Evolutionary conservation across 2,888 invertebrate genomes (phyloP), one percentile per base, ranked within the genome.

Genomic region (Candidula unifasciata): DNA sequence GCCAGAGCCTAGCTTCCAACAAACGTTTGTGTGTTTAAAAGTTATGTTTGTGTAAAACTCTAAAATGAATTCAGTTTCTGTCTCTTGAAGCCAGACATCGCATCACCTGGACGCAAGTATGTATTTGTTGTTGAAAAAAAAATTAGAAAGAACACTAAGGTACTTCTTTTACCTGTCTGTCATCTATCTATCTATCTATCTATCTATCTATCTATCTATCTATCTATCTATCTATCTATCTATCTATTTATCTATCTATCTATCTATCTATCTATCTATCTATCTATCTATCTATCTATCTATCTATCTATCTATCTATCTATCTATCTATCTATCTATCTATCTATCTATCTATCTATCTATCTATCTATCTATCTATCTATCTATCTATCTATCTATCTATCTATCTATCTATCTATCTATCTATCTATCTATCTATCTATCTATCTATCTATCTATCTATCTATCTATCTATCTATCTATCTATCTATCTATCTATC

Each of bases 151-250:
- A n/a, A n/a, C n/a, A n/a, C n/a, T n/a, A n/a, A n/a, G n/a, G n/a
- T n/a, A n/a, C n/a, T n/a, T n/a, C n/a, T 44, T 10, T 10, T 44
- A 44, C 44, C 44, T 60, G 60, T 0, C n/a, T 24, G n/a, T 13
- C 21, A 60, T 60, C 60, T 60, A 60, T 60, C 60, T 60, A 60
- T 60, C 60, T 60, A 60, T 60, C 60, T 60, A 60, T 60, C 60
- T 60, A 60, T 60, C 60, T 60, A 60, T 60, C 60, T 60, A 60
- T 60, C 60, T 60, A 60, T 60, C 60, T 60, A 60, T 60, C 60
- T 60, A 60, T 60, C 60, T 60, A 60, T 60, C 60, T 60, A 60
- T 60, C 60, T 60, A 60, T 60, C 60, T 60, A 60, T 60, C 60
- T 60, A 60, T 60, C 60, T 60, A 60, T 60, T 21, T 60, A 60